Percentiles rank a stretch among this genome's conserved stretches.
phyloP scores from a whole-genome alignment of 2,797 vertebrate species.

The Sphaeramia orbicularis region DNA sequence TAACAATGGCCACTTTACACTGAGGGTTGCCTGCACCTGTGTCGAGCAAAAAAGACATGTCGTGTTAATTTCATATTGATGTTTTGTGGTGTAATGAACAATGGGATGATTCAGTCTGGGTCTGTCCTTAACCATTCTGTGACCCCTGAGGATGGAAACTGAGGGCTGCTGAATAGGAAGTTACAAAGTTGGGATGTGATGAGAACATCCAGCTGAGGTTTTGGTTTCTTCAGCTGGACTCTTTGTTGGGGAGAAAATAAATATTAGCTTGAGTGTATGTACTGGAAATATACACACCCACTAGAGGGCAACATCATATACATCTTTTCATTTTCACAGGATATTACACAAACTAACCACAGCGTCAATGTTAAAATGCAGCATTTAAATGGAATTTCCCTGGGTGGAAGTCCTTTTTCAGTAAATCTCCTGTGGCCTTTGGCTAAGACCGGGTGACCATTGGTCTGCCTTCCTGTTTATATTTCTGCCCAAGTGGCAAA shows the following conservation, averaged over 20 bases:
- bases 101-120: not conserved
- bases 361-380: not conserved
- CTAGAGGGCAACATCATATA: conserved; percentile 25
- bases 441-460: conserved; percentile 32
- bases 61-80: conserved; percentile 4
- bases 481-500: conserved; percentile 24
- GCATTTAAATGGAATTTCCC: conserved; percentile 26
- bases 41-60: conserved; percentile 15
- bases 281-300: not conserved
- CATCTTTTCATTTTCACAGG: not conserved
- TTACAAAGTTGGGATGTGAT: not conserved
- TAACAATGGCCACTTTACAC: conserved; percentile 87
- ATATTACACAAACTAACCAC: not conserved
- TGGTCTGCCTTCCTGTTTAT: conserved; percentile 67
- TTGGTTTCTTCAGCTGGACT: conserved; percentile 39
- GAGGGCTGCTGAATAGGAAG: not conserved
- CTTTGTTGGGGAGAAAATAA: not conserved
- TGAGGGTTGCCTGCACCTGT: conserved; percentile 90
- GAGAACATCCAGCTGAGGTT: conserved; percentile 7
- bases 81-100: not conserved
- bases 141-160: conserved; percentile 14
- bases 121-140: conserved; percentile 30
- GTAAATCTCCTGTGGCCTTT: not conserved
- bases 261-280: not conserved
- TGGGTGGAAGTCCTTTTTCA: not conserved